Evolutionary conservation across 2,113 vertebrate species (phyloP), one percentile per base, ranked within the genome.

Genomic region (Poeciliopsis occidentalis): DNA sequence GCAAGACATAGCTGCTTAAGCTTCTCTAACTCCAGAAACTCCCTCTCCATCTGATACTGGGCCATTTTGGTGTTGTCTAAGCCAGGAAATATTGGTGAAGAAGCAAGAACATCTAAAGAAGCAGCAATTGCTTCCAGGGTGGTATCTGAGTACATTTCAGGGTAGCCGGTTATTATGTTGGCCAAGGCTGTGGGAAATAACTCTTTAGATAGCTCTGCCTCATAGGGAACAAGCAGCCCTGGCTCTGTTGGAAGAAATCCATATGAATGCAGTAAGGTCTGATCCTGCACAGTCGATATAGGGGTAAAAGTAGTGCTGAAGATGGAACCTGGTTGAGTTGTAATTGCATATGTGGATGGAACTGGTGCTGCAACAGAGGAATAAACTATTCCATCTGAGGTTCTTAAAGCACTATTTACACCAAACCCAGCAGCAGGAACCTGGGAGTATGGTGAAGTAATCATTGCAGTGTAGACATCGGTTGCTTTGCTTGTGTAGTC

Each of bases 1-100:
- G 98, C 97, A 77, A 98, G 96, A 79, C 97, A 97, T 17, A 98
- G 92, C 73, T 99, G 98, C 85, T 99, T 99, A 71, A 99, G 94
- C 93, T 99, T 99, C 78, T 99, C 97, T 69, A 99, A 93, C 84
- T 99, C 96, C 66, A 99, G 92, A 88, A 99, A 96, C 84, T 99
- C 98, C 63, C 97, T 95, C 63, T 99, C 97, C 89, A 97, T 95
- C 71, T 98, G 96, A 81, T 98, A 95, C 54, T 98, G 96, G 60
- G 97, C 96, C 82, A 97, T 97, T 85, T 99, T 97, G 47, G 94
- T 95, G 91, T 97, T 97, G 78, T 98, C 97, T 77, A 94, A 86
- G 4, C 91, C 91, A 11, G 96, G 95, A 15, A 95, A 95, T 83
- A 96, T 94, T 78, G 97, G 90, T 69, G 97, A 95, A 11, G 95